Evolutionary conservation across 2,113 vertebrate genomes (phyloP).

Genomic region (Epinephelus fuscoguttatus): DNA sequence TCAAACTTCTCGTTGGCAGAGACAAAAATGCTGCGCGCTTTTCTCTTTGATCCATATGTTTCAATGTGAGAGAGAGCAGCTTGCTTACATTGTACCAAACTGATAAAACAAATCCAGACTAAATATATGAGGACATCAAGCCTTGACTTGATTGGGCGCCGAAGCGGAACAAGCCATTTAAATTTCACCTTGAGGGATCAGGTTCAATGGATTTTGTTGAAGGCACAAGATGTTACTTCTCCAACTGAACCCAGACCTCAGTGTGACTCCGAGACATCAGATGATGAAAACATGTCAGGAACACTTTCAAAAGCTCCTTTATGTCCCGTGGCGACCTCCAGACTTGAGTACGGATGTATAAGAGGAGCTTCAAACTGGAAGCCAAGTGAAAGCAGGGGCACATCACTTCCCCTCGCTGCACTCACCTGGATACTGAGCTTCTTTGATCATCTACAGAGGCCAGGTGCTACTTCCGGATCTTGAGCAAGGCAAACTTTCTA

Average conservation of each 20-base stretch:
- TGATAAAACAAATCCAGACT: background rate
- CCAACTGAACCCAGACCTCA: slow-evolving; percentile 37
- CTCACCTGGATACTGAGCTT: slow-evolving; percentile 50
- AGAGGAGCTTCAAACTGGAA: slow-evolving; percentile 51
- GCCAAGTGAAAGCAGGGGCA: slow-evolving; percentile 11
- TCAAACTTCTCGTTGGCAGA: background rate
- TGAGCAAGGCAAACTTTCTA: slow-evolving; percentile 18
- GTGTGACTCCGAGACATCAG: slow-evolving; percentile 40
- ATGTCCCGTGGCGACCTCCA: slow-evolving; percentile 35
- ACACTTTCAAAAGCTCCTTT: slow-evolving; percentile 40
- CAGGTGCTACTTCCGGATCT: slow-evolving; percentile 54
- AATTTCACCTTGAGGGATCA: slow-evolving; percentile 17
- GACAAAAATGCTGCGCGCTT: background rate
- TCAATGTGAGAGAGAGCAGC: background rate
- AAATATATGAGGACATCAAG: background rate
- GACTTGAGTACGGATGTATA: slow-evolving; percentile 19
- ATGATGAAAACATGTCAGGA: slow-evolving; percentile 55
- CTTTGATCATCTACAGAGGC: slow-evolving; percentile 70
- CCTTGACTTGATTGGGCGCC: background rate
- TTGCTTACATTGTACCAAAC: background rate
- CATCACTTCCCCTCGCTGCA: slow-evolving; percentile 34
- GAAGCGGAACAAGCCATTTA: slow-evolving; percentile 21
- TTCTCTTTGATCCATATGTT: background rate
- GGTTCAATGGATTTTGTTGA: slow-evolving; percentile 34
- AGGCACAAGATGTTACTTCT: slow-evolving; percentile 16